A percentile compares a stretch with the other conserved stretches of the same genome.
phyloP scores from a whole-genome alignment of 1,140 invertebrate species.

The Temnothorax curvispinosus region DNA sequence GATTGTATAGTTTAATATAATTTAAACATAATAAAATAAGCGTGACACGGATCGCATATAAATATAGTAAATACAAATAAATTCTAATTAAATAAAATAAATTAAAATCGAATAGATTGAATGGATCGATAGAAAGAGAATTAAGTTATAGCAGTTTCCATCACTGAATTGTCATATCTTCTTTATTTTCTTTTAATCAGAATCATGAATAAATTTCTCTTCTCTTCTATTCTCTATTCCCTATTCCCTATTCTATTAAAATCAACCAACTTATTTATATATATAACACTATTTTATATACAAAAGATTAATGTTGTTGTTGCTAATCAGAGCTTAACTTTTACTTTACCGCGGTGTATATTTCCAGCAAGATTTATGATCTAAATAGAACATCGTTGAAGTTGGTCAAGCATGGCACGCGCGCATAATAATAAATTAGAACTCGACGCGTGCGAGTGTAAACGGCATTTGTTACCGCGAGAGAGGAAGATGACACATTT shows the following conservation, averaged over 20 bases:
- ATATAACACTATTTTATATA: too few relatives aligned
- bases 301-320: background rate
- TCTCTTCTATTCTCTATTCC: too few relatives aligned
- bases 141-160: background rate
- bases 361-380: background rate
- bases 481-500: slow-evolving; percentile 37
- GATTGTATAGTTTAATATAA: background rate
- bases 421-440: slow-evolving; percentile 32
- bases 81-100: background rate
- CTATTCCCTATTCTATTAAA: too few relatives aligned
- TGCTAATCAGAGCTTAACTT: background rate
- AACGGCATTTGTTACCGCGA: slow-evolving; percentile 17
- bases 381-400: slow-evolving; percentile 17
- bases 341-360: background rate
- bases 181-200: background rate
- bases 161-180: background rate
- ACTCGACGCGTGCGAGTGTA: slow-evolving; percentile 5
- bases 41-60: too few relatives aligned
- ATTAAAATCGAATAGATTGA: background rate
- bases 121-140: too few relatives aligned
- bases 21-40: background rate
- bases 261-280: too few relatives aligned
- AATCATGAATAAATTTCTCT: background rate
- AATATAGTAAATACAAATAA: background rate
- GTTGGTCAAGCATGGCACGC: background rate